phyloP scores from a whole-genome alignment of 2,113 vertebrate genomes.

The Notiomystis cincta region DNA sequence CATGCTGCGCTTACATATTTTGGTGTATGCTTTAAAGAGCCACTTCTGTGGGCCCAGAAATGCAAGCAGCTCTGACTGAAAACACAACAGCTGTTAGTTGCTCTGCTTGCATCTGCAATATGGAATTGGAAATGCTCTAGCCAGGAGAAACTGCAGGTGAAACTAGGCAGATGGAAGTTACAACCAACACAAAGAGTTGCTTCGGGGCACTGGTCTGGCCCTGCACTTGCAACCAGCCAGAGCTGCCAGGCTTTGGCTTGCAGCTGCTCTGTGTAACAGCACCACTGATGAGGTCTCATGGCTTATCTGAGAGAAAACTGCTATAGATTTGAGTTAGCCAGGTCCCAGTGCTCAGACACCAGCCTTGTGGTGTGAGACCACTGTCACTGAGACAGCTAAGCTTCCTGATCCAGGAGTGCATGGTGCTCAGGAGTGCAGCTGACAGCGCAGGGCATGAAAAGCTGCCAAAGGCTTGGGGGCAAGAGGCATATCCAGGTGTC shows the following conservation, averaged over 20 bases:
- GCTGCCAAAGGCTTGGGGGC: not conserved
- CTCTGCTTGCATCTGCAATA: not conserved
- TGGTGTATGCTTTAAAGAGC: not conserved
- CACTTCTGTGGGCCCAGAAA: not conserved
- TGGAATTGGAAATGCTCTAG: not conserved
- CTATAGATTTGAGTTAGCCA: not conserved
- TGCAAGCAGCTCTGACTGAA: not conserved
- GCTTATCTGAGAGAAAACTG: not conserved
- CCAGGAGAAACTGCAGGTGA: not conserved
- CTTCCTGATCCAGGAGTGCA: rapidly evolving
- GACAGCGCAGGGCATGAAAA: not conserved
- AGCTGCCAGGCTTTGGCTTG: not conserved
- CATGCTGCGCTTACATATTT: rapidly evolving
- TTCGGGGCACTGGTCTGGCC: not conserved
- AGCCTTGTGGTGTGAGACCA: not conserved
- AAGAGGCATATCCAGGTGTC: not conserved
- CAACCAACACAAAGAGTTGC: not conserved
- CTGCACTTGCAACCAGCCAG: not conserved
- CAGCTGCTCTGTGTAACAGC: not conserved
- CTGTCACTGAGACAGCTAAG: not conserved
- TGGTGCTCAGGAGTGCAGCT: not conserved
- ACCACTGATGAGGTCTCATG: not conserved
- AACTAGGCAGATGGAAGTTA: not conserved
- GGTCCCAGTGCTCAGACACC: not conserved
- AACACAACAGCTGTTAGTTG: not conserved